These are phyloP conservation scores for Halocynthia roretzi DNA, from an alignment of 23 tunicate genomes.

Conservation along the genomic window DNA sequence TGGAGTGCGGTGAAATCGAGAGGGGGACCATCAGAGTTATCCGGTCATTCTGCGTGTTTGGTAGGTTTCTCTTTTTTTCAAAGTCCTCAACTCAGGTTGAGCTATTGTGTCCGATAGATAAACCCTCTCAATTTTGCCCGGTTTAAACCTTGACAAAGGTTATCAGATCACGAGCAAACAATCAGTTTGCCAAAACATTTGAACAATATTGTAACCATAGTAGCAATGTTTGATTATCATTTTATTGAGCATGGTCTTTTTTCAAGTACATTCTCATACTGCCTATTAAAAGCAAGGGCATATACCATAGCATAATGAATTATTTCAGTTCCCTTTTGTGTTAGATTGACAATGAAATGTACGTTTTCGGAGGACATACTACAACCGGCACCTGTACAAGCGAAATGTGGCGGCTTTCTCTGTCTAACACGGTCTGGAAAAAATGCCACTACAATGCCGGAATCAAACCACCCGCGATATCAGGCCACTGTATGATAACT, in stretches of 20 bases:
- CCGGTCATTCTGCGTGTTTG: slow-evolving; percentile 13
- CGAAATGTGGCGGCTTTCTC: slow-evolving; percentile 14
- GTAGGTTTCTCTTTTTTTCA: slow-evolving; percentile 2
- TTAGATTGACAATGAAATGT: slow-evolving; percentile 12
- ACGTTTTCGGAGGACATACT: slow-evolving; percentile 10
- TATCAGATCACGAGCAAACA: no score
- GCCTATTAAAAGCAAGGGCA: no score
- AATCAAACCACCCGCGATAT: slow-evolving; percentile 19
- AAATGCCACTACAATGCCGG: slow-evolving; percentile 3
- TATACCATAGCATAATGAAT: no score
- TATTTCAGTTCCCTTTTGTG: neutral
- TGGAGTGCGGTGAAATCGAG: slow-evolving; percentile 59
- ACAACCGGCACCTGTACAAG: neutral
- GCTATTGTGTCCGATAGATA: no score
- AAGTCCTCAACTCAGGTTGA: no score
- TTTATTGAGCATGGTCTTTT: no score
- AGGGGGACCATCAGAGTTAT: slow-evolving; percentile 21
- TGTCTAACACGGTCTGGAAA: slow-evolving; percentile 6
- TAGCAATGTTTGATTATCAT: no score
- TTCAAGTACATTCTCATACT: no score
- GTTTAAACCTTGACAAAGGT: no score
- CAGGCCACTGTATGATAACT: slow-evolving; percentile 15
- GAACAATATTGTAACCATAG: no score
- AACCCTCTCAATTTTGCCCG: no score
- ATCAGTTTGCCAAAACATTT: no score